Conservation (phyloP, 2,888 invertebrate genomes). For the Mythimna ferrago region DNA sequence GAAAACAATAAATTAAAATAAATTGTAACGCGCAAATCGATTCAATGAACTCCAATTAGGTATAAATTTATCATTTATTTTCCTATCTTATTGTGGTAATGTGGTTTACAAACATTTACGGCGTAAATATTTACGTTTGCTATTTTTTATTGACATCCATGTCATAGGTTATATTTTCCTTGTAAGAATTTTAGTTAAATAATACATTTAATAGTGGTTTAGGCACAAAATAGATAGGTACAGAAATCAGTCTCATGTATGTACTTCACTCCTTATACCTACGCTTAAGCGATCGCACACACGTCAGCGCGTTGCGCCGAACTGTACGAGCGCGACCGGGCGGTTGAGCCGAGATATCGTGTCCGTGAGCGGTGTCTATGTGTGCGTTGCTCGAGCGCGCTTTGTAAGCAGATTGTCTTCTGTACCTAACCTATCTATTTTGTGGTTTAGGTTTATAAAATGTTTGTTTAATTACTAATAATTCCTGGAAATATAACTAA, state of each 20-base stretch:
- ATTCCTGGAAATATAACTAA: background rate
- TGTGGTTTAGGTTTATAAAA: background rate
- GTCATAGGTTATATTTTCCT: slow-evolving; percentile 3
- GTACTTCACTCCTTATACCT: too few relatives aligned
- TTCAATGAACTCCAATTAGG: slow-evolving; percentile 57
- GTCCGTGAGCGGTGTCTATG: too few relatives aligned
- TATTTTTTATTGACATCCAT: slow-evolving; percentile 10
- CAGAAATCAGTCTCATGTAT: too few relatives aligned
- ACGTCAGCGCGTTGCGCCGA: too few relatives aligned
- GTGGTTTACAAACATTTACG: slow-evolving; percentile 30
- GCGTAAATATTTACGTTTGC: slow-evolving; percentile 38
- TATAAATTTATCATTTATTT: slow-evolving; percentile 37
- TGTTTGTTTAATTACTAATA: background rate
- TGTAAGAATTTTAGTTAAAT: background rate
- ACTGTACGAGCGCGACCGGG: too few relatives aligned
- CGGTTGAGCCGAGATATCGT: too few relatives aligned
- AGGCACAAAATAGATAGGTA: background rate
- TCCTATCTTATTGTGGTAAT: slow-evolving; percentile 52
- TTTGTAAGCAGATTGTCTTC: too few relatives aligned
- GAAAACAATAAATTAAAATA: slow-evolving; percentile 44
- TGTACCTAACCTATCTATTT: too few relatives aligned
- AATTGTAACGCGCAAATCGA: slow-evolving; percentile 40
- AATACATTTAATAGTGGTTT: background rate
- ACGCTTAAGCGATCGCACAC: too few relatives aligned
- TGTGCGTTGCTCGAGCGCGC: too few relatives aligned